Percentiles rank a stretch among this genome's conserved stretches.
phyloP scores from a whole-genome alignment of 1,140 invertebrate genomes.

The Sycophaga agraensis region DNA sequence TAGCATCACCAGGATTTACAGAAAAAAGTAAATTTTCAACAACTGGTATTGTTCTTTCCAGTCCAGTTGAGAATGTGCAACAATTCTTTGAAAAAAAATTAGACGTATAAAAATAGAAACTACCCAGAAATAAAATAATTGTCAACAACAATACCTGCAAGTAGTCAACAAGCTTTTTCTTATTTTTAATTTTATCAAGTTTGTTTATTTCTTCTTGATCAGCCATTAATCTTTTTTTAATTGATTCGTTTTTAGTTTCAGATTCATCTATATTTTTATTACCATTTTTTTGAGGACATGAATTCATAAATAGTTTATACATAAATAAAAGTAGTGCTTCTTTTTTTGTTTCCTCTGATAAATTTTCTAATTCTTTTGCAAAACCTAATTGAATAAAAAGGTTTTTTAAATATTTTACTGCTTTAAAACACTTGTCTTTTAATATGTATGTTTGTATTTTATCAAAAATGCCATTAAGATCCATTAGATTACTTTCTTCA shows the following conservation, averaged over 20 bases:
- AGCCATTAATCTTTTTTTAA: slow-evolving; percentile 29
- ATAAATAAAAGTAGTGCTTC: slow-evolving; percentile 46
- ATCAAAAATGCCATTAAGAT: slow-evolving; percentile 44
- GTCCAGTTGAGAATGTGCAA: slow-evolving; percentile 65
- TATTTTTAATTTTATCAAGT: slow-evolving; percentile 41
- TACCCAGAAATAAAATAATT: slow-evolving; percentile 41
- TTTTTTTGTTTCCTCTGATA: slow-evolving; percentile 41
- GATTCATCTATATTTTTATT: slow-evolving; percentile 30
- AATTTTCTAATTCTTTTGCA: slow-evolving; percentile 35
- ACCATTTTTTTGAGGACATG: slow-evolving; percentile 30
- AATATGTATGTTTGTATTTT: slow-evolving; percentile 49
- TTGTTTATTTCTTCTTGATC: slow-evolving; percentile 39
- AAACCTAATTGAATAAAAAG: slow-evolving; percentile 37
- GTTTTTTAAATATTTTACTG: slow-evolving; percentile 41
- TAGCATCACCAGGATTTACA: slow-evolving; percentile 73
- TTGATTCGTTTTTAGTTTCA: slow-evolving; percentile 17
- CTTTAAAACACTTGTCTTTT: slow-evolving; percentile 42
- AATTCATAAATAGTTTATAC: slow-evolving; percentile 52
- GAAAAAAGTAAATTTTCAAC: slow-evolving; percentile 74
- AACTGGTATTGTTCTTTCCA: slow-evolving; percentile 70
- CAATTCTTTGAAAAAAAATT: slow-evolving; percentile 59
- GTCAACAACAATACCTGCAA: slow-evolving; percentile 39
- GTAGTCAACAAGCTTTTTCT: slow-evolving; percentile 46
- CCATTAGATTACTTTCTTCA: slow-evolving; percentile 34
- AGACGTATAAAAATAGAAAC: neutral